Evolutionary conservation across 30 jellyfish, hydroid and myxozoan genomes (phyloP).

Genomic region (Hydractinia symbiolongicarpus): DNA sequence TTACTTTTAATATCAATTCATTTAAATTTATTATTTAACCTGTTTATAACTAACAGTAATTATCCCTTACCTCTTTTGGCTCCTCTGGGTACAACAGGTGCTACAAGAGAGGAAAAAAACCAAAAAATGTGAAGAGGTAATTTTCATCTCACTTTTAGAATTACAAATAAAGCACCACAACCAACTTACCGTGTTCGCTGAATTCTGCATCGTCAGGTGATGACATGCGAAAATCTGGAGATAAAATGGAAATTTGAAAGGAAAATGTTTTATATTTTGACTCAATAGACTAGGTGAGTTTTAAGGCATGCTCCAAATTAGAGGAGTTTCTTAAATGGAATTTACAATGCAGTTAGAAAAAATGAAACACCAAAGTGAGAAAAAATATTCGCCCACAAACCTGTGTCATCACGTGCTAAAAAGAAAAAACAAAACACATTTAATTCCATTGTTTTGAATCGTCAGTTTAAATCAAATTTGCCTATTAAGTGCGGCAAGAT

Average conservation of each 20-base stretch:
- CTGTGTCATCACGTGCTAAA: slow-evolving; percentile 11
- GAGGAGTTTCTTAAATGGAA: too few species aligned
- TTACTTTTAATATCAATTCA: too few species aligned
- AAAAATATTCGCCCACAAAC: neutral
- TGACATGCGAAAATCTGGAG: neutral
- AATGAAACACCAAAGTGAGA: neutral
- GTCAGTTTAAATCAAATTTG: too few species aligned
- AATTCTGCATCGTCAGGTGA: slow-evolving; percentile 9
- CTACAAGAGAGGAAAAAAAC: neutral
- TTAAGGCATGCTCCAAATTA: too few species aligned
- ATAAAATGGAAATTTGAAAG: neutral
- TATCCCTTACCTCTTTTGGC: neutral
- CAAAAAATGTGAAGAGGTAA: neutral
- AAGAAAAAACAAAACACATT: neutral
- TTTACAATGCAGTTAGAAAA: too few species aligned
- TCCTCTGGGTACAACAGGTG: slow-evolving; percentile 17
- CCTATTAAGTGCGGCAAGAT: too few species aligned
- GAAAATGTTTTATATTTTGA: too few species aligned
- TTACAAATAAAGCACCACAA: neutral
- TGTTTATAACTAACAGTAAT: too few species aligned
- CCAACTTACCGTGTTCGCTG: neutral
- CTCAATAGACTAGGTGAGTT: too few species aligned
- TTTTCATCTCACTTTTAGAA: neutral
- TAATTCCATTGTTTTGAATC: neutral
- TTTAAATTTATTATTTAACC: too few species aligned